Base-by-base conservation (phyloP, 2,113 vertebrate genomes). In the Callopanchax toddi region DNA sequence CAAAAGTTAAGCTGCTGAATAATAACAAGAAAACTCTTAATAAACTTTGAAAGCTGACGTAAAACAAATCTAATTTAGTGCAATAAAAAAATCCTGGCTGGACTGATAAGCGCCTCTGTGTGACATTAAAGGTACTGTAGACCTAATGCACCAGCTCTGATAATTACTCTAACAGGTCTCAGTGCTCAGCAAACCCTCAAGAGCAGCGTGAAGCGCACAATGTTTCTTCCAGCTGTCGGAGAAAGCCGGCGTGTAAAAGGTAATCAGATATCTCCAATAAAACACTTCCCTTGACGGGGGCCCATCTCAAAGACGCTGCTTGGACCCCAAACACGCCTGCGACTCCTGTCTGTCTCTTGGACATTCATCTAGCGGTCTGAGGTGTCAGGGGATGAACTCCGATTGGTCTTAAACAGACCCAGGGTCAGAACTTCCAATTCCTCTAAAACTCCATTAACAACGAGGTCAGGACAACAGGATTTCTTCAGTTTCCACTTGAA, bases 361-460 rank as follows among this genome's bases (percentile, higher is more conserved):
- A 37, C 36, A 3, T 12, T 11, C 59, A 60, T 42, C 39, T 36
- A 65, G 56, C 66, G 50, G 59, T 59, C 49, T 64, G 39, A 32
- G 57, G 43, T 80, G 69, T 52, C 71, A 2, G 37, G 77, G 44
- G 71, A 79, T 63, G 46, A 48, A 53, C 70, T 60, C 54, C 21
- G 40, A 66, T 65, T 68, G 68, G 63, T 74, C 77, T 77, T 10
- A 51, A 22, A 61, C 39, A 21, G 52, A 68, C 25, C 76, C 55
- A 83, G 88, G 85, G 87, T 88, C 81, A 82, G 62, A 43, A 53
- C 81, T 86, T 87, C 50, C 64, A 64, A 67, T 80, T 78, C 80
- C 70, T 61, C 50, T 54, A 7, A 56, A 69, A 55, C 66, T 63
- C 62, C 57, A 72, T 73, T 67, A 62, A 70, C 56, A 76, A 57